Evolutionary conservation across 2,797 vertebrate genomes (phyloP), one percentile per base, ranked within the genome.

Genomic region (Notamacropus eugenii): DNA sequence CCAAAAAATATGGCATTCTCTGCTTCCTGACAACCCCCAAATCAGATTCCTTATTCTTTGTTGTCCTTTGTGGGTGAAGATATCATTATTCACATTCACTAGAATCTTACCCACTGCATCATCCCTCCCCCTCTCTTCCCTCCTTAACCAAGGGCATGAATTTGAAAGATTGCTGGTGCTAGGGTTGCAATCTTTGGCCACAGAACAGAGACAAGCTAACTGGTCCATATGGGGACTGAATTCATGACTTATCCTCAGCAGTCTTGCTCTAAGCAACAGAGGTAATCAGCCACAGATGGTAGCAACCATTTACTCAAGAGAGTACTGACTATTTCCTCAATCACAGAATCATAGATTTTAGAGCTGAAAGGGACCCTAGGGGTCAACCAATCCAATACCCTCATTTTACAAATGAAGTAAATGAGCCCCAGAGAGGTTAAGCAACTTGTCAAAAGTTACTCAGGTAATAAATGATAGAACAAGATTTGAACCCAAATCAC

Each of bases 281-380:
- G 74, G 74, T 87, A 87, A 87, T 50, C 74, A 87, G 74, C 74
- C 40, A 87, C 74, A 87, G 74, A 87, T 87, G 74, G 74, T 87
- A 87, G 74, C 74, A 87, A 50, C 74, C 74, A 87, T 87, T 87
- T 87, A 46, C 74, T 87, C 74, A 87, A 87, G 74, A 87, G 74
- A 87, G 40, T 27, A 46, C 40, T 74, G 59, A 67, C 59, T 87
- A 50, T 87, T 87, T 87, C 74, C 74, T 87, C 74, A 87, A 87
- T 87, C 74, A 87, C 74, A 87, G 40, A 87, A 27, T 87, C 74
- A 87, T 87, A 87, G 74, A 46, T 50, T 50, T 46, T 50, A 50
- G 31, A 87, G 74, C 74, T 50, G 40, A 87, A 50, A 87, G 74
- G 22, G 74, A 87, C 74, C 74, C 40, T 27, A 87, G 40, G 67